Conservation (phyloP, 2,113 vertebrate species). For the Tachycineta bicolor region DNA sequence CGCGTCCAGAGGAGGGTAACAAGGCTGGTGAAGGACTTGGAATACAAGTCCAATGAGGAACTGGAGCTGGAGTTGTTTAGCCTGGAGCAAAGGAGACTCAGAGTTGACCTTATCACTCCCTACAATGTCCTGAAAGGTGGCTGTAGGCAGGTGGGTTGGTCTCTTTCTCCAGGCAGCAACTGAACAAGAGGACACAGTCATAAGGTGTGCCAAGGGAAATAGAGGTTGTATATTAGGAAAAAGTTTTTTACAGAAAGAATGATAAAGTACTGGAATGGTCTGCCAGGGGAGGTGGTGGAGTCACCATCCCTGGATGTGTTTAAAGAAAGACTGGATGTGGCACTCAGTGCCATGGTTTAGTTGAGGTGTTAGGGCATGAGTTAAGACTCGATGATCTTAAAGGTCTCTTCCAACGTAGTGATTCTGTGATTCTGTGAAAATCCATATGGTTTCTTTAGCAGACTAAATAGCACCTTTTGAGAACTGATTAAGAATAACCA, state of each 20-base stretch:
- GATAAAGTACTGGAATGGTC: background rate
- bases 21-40: background rate
- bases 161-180: background rate
- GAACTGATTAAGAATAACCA: constrained; percentile 4
- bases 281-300: background rate
- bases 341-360: background rate
- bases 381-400: background rate
- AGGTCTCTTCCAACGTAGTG: background rate
- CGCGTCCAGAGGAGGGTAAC: background rate
- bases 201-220: background rate
- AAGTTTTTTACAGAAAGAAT: background rate
- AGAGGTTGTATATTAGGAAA: background rate
- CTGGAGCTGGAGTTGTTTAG: background rate
- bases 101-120: background rate
- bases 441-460: background rate
- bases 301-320: background rate
- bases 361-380: background rate
- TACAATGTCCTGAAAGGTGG: background rate
- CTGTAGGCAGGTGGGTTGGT: background rate
- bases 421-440: background rate
- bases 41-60: background rate
- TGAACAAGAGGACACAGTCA: background rate
- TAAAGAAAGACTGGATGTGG: background rate
- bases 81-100: background rate
- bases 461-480: constrained; percentile 10